Conservation (phyloP, 2,888 invertebrate genomes). For the Girardia tigrina region DNA sequence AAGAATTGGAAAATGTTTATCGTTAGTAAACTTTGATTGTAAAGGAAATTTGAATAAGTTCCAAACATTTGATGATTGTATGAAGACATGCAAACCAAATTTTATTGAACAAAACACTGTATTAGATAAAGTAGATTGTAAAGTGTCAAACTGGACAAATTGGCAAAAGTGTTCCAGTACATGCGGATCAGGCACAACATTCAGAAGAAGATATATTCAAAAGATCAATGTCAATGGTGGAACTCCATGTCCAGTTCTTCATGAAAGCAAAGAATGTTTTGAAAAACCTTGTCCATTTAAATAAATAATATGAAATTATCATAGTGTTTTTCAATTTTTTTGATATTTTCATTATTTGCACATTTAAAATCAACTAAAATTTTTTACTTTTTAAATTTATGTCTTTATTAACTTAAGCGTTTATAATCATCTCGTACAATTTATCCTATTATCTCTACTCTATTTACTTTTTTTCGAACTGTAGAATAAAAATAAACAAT, state of each 20-base stretch:
- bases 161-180: background rate
- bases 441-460: too few relatives aligned
- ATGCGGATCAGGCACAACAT: background rate
- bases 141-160: background rate
- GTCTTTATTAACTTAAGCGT: too few relatives aligned
- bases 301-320: too few relatives aligned
- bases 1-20: background rate
- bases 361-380: too few relatives aligned
- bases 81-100: background rate
- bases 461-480: too few relatives aligned
- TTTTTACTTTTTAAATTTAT: too few relatives aligned
- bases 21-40: background rate
- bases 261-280: background rate
- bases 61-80: background rate
- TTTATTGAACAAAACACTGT: background rate
- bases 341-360: too few relatives aligned
- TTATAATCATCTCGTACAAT: too few relatives aligned
- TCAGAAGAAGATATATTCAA: background rate
- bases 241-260: conserved; percentile 19
- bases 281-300: background rate
- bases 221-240: background rate
- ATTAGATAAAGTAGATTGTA: background rate
- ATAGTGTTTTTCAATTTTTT: too few relatives aligned
- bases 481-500: too few relatives aligned
- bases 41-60: background rate